Evolutionary conservation across 2,888 invertebrate genomes (phyloP), one percentile per base, ranked within the genome.

Genomic region (Lutraria lutraria): DNA sequence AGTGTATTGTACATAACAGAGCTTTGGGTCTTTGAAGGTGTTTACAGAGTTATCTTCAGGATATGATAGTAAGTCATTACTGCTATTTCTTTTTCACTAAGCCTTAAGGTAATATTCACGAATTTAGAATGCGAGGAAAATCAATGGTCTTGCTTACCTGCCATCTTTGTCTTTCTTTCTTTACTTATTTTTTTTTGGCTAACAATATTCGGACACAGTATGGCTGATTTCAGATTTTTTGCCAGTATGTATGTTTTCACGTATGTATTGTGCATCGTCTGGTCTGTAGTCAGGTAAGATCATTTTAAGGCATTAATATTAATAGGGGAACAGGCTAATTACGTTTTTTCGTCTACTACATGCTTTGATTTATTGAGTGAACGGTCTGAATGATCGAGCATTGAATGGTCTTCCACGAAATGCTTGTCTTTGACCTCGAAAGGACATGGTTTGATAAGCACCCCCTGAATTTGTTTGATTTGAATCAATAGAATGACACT

Each of bases 41-140:
- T 92, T 89, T 0, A 89, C 83, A 25, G 90, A 88, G 13, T 85
- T 15, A 12, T 68, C 79, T 29, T 21, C 10, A 19, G 88, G 89
- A n/a, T 72, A 88, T 19, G 89, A 90, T 1, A 92, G 21, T 43
- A 88, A 92, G 29, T 72, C 80, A 25, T 82, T 82, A n/a, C 16
- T 3, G 13, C 56, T 56, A 19, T 76, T 85, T 16, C n/a, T 85
- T 85, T 21, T 43, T 16, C 12, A 85, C 85, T 19, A 85, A 25
- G 0, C 85, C 85, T 53, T 53, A 25, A 25, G 84, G 89, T 8
- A 87, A 89, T 10, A 85, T 53, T 29, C 87, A n/a, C n/a, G n/a
- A 34, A 54, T 60, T 82, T 15, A 31, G 56, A 29, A 83, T 60
- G 12, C 87, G 86, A 6, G 60, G 34, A 12, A 21, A 19, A 8